phyloP scores from a whole-genome alignment of 2,797 vertebrate genomes.

The Neopelma chrysocephalum region DNA sequence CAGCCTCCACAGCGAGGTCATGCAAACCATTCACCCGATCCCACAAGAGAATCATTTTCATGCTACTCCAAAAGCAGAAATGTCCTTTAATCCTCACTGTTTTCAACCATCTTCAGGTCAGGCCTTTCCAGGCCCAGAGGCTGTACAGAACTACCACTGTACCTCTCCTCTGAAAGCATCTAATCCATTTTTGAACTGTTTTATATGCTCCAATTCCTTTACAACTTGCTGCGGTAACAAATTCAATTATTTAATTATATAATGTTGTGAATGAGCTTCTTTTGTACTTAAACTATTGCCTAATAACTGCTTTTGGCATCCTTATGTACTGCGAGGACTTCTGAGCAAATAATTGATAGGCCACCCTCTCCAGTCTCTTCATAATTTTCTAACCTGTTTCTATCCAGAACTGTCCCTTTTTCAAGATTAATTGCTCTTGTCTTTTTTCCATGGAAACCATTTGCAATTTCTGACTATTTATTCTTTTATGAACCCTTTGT shows the following conservation, averaged over 20 bases:
- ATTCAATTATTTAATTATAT: not conserved
- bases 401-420: not conserved
- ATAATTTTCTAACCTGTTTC: not conserved
- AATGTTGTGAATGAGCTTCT: not conserved
- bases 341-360: not conserved
- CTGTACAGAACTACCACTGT: not conserved
- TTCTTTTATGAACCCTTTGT: not conserved
- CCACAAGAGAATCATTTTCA: not conserved
- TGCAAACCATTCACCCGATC: not conserved
- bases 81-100: not conserved
- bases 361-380: not conserved
- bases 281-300: not conserved
- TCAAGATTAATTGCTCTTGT: not conserved
- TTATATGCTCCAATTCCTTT: not conserved
- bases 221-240: not conserved
- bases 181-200: not conserved
- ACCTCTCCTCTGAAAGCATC: not conserved
- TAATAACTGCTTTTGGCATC: not conserved
- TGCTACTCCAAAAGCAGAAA: not conserved
- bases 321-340: not conserved
- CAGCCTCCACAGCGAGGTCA: not conserved
- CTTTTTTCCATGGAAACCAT: not conserved
- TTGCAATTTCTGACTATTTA: not conserved
- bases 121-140: not conserved
- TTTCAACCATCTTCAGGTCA: not conserved